Base-by-base conservation (phyloP, 2,113 vertebrate species). In the Oceanites oceanicus region DNA sequence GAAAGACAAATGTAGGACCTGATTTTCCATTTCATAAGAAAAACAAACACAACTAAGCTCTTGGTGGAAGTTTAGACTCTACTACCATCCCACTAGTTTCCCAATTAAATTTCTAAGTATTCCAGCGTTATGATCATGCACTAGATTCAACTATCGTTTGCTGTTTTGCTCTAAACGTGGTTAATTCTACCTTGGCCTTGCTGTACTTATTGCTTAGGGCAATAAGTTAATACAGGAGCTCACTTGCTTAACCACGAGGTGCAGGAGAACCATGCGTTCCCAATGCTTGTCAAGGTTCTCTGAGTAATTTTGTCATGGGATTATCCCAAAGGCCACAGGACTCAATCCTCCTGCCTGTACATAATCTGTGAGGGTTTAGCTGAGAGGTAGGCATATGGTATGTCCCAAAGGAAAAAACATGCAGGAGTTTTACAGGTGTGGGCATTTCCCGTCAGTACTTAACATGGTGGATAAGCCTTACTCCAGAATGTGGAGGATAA, bases 321-420 rank as follows among this genome's bases (percentile, higher is more conserved):
- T 86, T 89, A 53, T 23, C 30, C 26, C 30, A 70, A 79, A 75
- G 5, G 9, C 44, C 6, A 4, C 8, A 56, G 32, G 34, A 83
- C 9, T 73, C 25, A 66, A 2, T 80, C 27, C 8, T 80, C 25
- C n/a, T 79, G 9, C 13, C 8, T 23, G 5, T 68, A 26, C 3
- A 23, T 26, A 68, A 62, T 10, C 17, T 8, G 0, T 14, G 17
- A 78, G 10, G 17, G 38, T 10, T 68, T 68, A 16, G 7, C 9
- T 45, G 11, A 50, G 27, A 56, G 19, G 11, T 25, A 53, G 15
- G 10, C 0, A 0, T n/a, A 10, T 55, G 26, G 7, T 38, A 36
- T 7, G 9, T 42, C 15, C 49, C 38, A 61, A 67, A 42, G 3
- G 0, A 49, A 73, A 17, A 74, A 70, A 6, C 20, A 45, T 13